Percentiles rank a stretch among this genome's conserved stretches.
phyloP scores from a whole-genome alignment of 2,797 vertebrate genomes.

The Botia kubotai region DNA sequence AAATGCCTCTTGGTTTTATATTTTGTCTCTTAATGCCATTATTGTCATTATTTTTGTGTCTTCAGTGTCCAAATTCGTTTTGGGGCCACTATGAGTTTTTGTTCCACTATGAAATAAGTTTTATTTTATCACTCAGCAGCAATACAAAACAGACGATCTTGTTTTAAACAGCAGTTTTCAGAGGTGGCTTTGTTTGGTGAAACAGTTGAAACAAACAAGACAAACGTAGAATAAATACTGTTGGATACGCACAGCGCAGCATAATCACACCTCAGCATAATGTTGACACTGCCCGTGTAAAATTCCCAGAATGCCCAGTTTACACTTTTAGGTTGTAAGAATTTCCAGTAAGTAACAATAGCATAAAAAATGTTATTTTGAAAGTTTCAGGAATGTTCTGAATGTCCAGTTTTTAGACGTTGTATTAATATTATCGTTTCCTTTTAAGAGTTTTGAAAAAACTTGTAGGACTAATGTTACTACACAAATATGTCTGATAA shows the following conservation, averaged over 20 bases:
- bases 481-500: too few relatives aligned
- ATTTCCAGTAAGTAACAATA: too few relatives aligned
- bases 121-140: not conserved
- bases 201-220: not conserved
- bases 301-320: not conserved
- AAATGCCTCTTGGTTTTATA: not conserved
- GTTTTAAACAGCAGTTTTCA: not conserved
- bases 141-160: not conserved
- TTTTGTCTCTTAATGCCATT: not conserved
- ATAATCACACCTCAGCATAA: not conserved
- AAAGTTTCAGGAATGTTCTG: too few relatives aligned
- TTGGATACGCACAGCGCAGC: not conserved
- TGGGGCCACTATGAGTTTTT: not conserved
- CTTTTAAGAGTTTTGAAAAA: too few relatives aligned
- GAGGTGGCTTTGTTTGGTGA: not conserved
- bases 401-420: too few relatives aligned
- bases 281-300: conserved; percentile 8
- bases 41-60: too few relatives aligned
- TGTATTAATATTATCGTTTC: too few relatives aligned
- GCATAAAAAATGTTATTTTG: too few relatives aligned
- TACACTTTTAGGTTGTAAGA: too few relatives aligned
- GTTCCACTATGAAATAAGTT: too few relatives aligned
- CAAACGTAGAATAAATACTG: not conserved
- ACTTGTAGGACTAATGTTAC: too few relatives aligned
- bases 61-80: too few relatives aligned